Evolutionary conservation across 2,113 vertebrate species (phyloP), one percentile per base, ranked within the genome.

Genomic region (Dicentrarchus labrax): DNA sequence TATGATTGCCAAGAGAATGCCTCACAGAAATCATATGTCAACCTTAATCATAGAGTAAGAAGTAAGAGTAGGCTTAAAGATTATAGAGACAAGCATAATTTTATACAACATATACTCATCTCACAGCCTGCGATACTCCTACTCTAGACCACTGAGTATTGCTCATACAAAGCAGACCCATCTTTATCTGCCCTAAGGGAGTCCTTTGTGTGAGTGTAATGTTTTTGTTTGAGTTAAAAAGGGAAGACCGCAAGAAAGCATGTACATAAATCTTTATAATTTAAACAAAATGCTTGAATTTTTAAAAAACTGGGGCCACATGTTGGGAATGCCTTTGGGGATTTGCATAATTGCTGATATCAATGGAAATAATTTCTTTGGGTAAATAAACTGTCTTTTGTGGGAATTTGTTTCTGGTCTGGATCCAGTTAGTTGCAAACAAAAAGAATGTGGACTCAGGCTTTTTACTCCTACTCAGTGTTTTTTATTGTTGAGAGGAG

Each of bases 271-370:
- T 85, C 79, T 77, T 78, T 80, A 60, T 70, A 70, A 88, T 84
- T 86, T 81, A 89, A 87, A 88, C 84, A 74, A 87, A 92, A 86
- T 45, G 43, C 57, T 78, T 61, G n/a, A 69, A 56, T 82, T 73
- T 70, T 69, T 21, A 39, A 73, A 13, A 84, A 82, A 70, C 59
- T 79, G 57, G 51, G 53, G 39, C 79, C 84, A 89, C 69, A 83
- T 86, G 78, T 89, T 80, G 16, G 16, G 59, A 69, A 71, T 47
- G 50, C 70, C 89, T 91, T 73, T 24, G 47, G 90, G 86, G 83
- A 89, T 91, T 89, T 86, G 65, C 67, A 78, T 93, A 90, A 89
- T 90, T 87, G 77, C 60, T 85, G 78, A 87, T 88, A 82, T 89
- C 80, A 91, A 90, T 86, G 39, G 69, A 80, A 90, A 75, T 79